Evolutionary conservation across 2,797 vertebrate genomes (phyloP).

Genomic region (Diglossa cyanea): DNA sequence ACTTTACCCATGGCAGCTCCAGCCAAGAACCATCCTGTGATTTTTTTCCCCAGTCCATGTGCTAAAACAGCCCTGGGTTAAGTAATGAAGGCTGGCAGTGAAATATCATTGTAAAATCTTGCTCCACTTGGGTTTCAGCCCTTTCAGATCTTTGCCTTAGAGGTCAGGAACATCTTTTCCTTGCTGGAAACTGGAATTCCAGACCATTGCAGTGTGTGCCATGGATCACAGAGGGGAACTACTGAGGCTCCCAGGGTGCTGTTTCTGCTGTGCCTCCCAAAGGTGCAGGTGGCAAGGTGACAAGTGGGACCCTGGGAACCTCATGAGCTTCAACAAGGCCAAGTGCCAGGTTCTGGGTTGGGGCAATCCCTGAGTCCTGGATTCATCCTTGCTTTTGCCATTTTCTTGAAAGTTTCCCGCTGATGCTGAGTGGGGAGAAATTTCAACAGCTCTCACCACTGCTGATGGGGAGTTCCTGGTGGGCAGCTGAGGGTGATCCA

Average conservation of each 20-base stretch:
- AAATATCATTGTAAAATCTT: neutral
- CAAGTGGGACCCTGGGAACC: neutral
- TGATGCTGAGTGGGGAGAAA: neutral
- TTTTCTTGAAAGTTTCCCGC: neutral
- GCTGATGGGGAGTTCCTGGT: neutral
- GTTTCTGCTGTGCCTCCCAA: fast-evolving
- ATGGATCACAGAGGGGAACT: neutral
- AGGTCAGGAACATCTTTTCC: neutral
- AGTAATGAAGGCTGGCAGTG: neutral
- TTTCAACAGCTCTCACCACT: neutral
- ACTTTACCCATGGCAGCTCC: neutral
- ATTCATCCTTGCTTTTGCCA: neutral
- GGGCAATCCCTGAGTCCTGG: fast-evolving
- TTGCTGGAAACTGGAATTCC: neutral
- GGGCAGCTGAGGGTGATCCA: neutral
- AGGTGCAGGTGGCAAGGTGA: neutral
- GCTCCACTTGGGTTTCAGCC: fast-evolving
- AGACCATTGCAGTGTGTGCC: neutral
- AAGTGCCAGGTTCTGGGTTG: neutral
- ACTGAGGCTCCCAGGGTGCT: fast-evolving
- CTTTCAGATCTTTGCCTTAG: neutral
- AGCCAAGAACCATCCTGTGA: neutral
- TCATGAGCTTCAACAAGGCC: neutral
- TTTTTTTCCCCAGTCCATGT: neutral
- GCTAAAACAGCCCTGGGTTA: neutral